Percentiles rank a stretch among this genome's conserved stretches.
Evolutionary conservation across 2,797 vertebrate genomes (phyloP).

Genomic region (Helicolenus hilgendorfi): DNA sequence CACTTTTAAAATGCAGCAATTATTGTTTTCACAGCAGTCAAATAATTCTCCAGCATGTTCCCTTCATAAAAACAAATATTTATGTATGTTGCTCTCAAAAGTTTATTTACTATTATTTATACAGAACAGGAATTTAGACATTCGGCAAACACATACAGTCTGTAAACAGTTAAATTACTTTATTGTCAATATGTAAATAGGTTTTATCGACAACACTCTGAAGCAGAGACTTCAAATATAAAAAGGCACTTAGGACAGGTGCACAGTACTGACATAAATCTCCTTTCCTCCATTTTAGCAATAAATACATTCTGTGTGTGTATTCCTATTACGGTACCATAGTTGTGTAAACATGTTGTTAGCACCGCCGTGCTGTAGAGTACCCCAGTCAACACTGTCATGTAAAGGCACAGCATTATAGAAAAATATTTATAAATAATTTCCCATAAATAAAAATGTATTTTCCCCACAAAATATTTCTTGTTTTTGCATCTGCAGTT

Average conservation of each 20-base stretch:
- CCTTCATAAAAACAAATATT: neutral
- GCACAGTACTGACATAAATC: conserved; percentile 59
- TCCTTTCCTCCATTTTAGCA: conserved; percentile 52
- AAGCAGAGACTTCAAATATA: conserved; percentile 63
- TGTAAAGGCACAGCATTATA: conserved; percentile 70
- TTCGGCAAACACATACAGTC: conserved; percentile 36
- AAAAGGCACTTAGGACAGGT: conserved; percentile 78
- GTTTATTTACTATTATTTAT: conserved; percentile 72
- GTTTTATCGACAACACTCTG: conserved; percentile 55
- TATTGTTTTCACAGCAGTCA: neutral
- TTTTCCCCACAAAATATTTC: conserved; percentile 47
- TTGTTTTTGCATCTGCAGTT: conserved; percentile 32
- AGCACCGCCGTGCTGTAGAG: conserved; percentile 42
- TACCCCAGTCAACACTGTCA: conserved; percentile 34
- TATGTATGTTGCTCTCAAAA: conserved; percentile 29
- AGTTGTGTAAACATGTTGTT: conserved; percentile 86
- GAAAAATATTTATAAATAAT: conserved; percentile 85
- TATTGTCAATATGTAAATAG: conserved; percentile 55
- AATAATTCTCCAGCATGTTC: neutral
- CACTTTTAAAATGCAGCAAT: neutral
- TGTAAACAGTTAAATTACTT: conserved; percentile 58
- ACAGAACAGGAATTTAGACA: conserved; percentile 57
- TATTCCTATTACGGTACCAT: conserved; percentile 61
- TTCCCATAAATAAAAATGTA: conserved; percentile 75
- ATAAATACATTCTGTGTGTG: conserved; percentile 82